These are phyloP conservation scores for Graptemys geographica DNA, from an alignment of 2,797 vertebrate species.

Conservation along the genomic window DNA sequence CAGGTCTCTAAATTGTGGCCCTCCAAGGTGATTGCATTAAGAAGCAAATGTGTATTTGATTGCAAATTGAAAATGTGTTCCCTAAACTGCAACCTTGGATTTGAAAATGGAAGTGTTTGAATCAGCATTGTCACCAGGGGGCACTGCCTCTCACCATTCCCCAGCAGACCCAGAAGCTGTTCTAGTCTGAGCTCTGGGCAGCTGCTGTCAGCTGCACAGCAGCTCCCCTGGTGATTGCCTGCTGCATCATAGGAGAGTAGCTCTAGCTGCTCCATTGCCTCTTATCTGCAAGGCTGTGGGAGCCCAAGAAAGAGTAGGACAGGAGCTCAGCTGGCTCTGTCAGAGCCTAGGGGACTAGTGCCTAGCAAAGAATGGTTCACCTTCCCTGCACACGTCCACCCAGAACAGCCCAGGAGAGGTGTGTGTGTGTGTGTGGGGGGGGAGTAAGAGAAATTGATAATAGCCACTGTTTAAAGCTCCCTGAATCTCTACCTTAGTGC, in stretches of 20 bases:
- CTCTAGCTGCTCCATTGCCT: background rate
- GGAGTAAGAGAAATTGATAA: background rate
- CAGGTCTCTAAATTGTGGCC: background rate
- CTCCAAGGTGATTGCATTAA: background rate
- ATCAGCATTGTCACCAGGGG: background rate
- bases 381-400: rapidly evolving
- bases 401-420: background rate
- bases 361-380: no score
- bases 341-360: background rate
- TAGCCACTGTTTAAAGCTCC: background rate
- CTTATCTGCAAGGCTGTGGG: no score
- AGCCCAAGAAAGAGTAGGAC: no score
- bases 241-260: background rate
- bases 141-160: background rate
- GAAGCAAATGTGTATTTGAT: conserved; percentile 15
- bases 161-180: background rate
- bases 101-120: conserved; percentile 1
- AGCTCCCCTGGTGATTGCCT: background rate
- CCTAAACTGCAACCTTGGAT: rapidly evolving
- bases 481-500: background rate
- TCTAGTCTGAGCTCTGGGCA: background rate
- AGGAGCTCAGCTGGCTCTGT: no score
- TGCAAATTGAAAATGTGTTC: background rate
- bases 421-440: no score
- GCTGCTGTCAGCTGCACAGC: background rate